phyloP scores from a whole-genome alignment of 2,888 invertebrate species.

The Apamea anceps region DNA sequence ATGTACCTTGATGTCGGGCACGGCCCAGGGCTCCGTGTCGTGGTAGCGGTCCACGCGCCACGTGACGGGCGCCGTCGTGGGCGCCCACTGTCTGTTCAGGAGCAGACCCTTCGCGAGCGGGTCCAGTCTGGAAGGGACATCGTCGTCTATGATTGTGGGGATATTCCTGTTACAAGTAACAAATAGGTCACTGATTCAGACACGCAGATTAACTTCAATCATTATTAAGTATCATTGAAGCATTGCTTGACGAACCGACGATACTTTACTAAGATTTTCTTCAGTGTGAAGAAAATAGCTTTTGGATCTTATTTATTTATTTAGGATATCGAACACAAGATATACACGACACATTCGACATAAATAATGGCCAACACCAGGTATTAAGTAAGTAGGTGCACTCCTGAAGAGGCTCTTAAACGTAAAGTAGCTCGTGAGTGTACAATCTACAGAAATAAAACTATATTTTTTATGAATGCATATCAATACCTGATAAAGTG shows the following conservation, averaged over 20 bases:
- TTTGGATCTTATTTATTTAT: not conserved
- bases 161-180: slow-evolving; percentile 9
- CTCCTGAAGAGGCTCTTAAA: not conserved
- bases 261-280: not conserved
- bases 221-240: not conserved
- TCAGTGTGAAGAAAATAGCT: not conserved
- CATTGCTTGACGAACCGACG: not conserved
- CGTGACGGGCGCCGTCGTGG: slow-evolving; percentile 53
- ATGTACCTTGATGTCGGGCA: slow-evolving; percentile 52
- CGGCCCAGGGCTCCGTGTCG: slow-evolving; percentile 55
- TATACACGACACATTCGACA: not conserved
- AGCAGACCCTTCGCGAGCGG: slow-evolving; percentile 42
- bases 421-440: not conserved
- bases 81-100: slow-evolving; percentile 40
- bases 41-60: slow-evolving; percentile 60
- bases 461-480: not conserved
- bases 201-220: not conserved
- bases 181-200: slow-evolving; percentile 2
- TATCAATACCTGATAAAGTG: slow-evolving; percentile 57
- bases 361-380: not conserved
- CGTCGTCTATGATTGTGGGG: not conserved
- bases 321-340: not conserved
- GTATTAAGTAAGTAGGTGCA: not conserved
- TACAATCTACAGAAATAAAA: not conserved
- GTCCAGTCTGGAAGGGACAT: slow-evolving; percentile 48